Percentiles rank a stretch among this genome's conserved stretches.
Evolutionary conservation across 2,113 vertebrate genomes (phyloP).

Genomic region (Loxodonta africana): DNA sequence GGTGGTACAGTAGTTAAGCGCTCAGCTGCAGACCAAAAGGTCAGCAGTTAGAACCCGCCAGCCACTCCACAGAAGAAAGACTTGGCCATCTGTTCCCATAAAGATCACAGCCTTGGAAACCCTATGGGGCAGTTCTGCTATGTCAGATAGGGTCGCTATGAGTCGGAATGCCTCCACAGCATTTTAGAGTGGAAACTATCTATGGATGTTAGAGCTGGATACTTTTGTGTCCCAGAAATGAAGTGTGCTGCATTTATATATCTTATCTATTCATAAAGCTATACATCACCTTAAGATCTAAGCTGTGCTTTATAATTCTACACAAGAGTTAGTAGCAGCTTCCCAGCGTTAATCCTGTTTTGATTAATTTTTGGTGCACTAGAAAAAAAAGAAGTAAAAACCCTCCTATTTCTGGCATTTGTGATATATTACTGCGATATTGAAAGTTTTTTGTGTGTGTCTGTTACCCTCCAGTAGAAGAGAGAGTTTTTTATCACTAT

Average conservation of each 20-base stretch:
- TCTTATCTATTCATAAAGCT: neutral
- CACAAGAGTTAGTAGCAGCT: neutral
- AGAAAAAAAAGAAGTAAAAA: constrained; percentile 25
- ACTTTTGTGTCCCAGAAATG: constrained; percentile 9
- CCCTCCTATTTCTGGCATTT: neutral
- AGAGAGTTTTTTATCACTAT: neutral
- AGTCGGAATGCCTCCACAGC: too few species aligned
- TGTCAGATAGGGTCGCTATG: too few species aligned
- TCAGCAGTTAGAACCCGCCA: too few species aligned
- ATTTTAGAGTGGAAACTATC: neutral
- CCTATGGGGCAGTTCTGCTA: too few species aligned
- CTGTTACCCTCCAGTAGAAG: neutral
- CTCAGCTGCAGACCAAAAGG: too few species aligned
- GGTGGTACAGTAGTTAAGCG: too few species aligned
- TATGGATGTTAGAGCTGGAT: neutral
- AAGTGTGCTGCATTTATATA: neutral
- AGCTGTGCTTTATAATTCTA: neutral
- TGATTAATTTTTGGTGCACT: neutral
- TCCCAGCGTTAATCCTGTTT: neutral
- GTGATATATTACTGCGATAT: neutral
- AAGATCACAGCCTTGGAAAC: too few species aligned
- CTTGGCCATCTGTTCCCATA: too few species aligned
- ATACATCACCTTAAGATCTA: neutral
- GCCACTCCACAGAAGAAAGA: too few species aligned
- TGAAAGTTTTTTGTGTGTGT: neutral